Evolutionary conservation across 2,113 vertebrate species (phyloP).

Genomic region (Pelodiscus sinensis): DNA sequence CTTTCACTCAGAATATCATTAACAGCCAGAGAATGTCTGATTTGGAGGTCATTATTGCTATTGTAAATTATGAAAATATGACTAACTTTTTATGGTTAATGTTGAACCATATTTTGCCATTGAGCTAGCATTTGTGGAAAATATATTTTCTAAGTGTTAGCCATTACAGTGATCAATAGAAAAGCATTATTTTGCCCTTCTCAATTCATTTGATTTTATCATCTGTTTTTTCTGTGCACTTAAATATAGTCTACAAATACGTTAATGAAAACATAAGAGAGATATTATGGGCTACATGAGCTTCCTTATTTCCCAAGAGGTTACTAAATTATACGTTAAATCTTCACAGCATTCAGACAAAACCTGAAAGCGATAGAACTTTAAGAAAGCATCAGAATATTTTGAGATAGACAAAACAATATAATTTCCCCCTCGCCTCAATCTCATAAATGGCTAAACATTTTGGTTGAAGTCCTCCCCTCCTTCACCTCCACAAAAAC

Average conservation of each 20-base stretch:
- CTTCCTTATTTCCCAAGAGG: not conserved
- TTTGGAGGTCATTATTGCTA: conserved; percentile 59
- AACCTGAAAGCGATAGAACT: not conserved
- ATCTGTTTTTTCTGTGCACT: not conserved
- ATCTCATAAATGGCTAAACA: rapidly evolving
- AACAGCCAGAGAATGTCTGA: conserved; percentile 38
- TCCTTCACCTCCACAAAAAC: not conserved
- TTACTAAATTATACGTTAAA: not conserved
- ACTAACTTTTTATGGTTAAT: conserved; percentile 44
- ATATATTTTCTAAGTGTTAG: conserved; percentile 16
- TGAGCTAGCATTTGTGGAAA: conserved; percentile 28
- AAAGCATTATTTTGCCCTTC: not conserved
- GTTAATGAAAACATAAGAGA: not conserved
- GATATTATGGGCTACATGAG: not conserved
- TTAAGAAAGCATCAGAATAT: not conserved
- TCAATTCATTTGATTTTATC: conserved; percentile 1
- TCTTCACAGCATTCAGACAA: not conserved
- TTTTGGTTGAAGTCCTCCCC: not conserved
- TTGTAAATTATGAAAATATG: conserved; percentile 56
- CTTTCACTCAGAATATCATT: conserved; percentile 41
- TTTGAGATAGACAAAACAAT: not conserved
- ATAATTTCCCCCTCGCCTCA: not conserved
- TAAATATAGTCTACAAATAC: not conserved
- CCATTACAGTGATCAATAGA: not conserved
- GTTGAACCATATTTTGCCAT: conserved; percentile 52